These are phyloP conservation scores for Sussaba pulchella DNA, from an alignment of 2,888 invertebrate species.

Conservation along the genomic window DNA sequence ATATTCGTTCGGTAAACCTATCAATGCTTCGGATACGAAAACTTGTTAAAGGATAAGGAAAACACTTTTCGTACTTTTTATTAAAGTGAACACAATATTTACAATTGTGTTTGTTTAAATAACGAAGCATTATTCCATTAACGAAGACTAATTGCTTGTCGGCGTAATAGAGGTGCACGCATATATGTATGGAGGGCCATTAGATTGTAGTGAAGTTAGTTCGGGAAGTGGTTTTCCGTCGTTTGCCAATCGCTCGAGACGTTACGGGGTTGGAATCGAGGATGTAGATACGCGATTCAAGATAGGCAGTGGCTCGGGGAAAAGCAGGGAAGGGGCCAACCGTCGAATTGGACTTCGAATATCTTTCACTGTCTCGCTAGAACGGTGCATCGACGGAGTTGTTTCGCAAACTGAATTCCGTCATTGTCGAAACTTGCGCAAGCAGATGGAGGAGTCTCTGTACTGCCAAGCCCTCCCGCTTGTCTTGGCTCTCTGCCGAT, in stretches of 20 bases:
- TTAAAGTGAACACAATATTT: too few species aligned
- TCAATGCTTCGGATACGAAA: background rate
- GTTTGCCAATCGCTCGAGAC: slow-evolving; percentile 43
- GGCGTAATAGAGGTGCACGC: background rate
- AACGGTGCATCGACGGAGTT: slow-evolving; percentile 73
- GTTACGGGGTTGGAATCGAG: slow-evolving; percentile 31
- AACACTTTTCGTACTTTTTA: too few species aligned
- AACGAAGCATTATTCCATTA: background rate
- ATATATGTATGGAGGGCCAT: background rate
- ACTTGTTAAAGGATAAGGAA: background rate
- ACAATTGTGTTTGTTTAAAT: too few species aligned
- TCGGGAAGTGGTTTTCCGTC: slow-evolving; percentile 48
- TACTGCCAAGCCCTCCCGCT: slow-evolving; percentile 6
- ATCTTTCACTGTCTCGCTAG: slow-evolving; percentile 76
- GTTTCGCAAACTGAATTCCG: slow-evolving; percentile 77
- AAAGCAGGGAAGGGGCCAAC: slow-evolving; percentile 23
- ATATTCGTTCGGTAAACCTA: too few species aligned
- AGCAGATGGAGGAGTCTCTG: slow-evolving; percentile 32
- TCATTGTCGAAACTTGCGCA: slow-evolving; percentile 75
- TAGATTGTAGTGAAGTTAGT: slow-evolving; percentile 47
- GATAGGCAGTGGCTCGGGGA: slow-evolving; percentile 37
- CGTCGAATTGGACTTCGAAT: slow-evolving; percentile 66
- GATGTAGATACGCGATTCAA: slow-evolving; percentile 56
- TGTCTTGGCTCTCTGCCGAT: slow-evolving; percentile 48
- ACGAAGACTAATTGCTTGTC: slow-evolving; percentile 7